A percentile compares a stretch with the other conserved stretches of the same genome.
Conservation (phyloP, 2,113 vertebrate genomes). For the Gnathonemus echidnorhynchus region DNA sequence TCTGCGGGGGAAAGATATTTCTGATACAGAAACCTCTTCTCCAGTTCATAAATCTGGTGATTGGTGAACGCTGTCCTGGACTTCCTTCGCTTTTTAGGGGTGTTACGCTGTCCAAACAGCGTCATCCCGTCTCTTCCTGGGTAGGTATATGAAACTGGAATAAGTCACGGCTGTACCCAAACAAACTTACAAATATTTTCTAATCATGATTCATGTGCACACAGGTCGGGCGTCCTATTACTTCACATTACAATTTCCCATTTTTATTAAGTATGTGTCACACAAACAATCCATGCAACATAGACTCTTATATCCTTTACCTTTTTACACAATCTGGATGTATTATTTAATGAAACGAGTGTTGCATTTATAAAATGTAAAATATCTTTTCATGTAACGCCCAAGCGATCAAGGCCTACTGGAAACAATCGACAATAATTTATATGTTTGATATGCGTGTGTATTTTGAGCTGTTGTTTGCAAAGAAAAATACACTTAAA, state of each 20-base stretch:
- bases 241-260: not conserved
- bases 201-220: not conserved
- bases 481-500: not conserved
- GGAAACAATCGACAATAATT: not conserved
- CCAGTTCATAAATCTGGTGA: constrained; percentile 83
- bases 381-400: not conserved
- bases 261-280: not conserved
- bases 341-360: not conserved
- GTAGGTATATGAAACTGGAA: constrained; percentile 26
- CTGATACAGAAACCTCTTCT: constrained; percentile 84
- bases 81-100: constrained; percentile 80
- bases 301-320: not conserved
- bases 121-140: constrained; percentile 81
- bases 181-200: not conserved
- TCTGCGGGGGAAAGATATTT: constrained; percentile 83
- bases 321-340: not conserved
- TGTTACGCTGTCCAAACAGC: constrained; percentile 77
- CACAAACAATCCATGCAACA: not conserved
- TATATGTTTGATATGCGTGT: not conserved
- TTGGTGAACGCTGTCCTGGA: constrained; percentile 84
- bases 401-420: not conserved
- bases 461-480: not conserved
- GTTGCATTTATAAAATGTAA: not conserved
- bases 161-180: not conserved
- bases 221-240: not conserved